Evolutionary conservation across 2,888 invertebrate species (phyloP), one percentile per base, ranked within the genome.

Genomic region (Diplazon laetatorius): DNA sequence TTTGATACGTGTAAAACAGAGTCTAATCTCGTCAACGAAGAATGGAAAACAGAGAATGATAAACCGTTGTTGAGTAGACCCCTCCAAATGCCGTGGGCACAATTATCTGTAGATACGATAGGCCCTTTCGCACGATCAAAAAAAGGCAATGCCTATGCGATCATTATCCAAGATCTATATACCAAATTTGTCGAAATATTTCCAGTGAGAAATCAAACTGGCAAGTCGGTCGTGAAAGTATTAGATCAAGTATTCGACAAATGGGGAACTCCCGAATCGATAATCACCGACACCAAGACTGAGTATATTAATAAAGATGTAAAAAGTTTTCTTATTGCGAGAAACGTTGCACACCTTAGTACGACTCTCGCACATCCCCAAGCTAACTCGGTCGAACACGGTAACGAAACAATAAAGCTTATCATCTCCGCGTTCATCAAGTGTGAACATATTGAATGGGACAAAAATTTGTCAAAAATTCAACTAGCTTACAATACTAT

Each of bases 401-500:
- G 25, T 0, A 78, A 78, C 22, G 35, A 63, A 12, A 70, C 73
- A n/a, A 22, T 63, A 12, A 63, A 63, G 2, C 71, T 72, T 1
- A 77, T 68, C 62, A 63, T 77, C 6, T 48, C 63, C 6, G 76
- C 75, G 16, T 81, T 76, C 30, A 46, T 77, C 8, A 62, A 65
- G 18, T 30, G 74, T 10, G 57, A 68, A 20, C 75, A 77, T 37
- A 68, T 69, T 14, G 75, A 79, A 46, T 81, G 79, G 77, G 79
- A 79, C 37, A 44, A 52, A 6, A 39, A 78, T 25, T 35, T 81
- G 39, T 65, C 77, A 39, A 79, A 81, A 42, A 20, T 81, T 4
- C 72, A 79, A 20, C 55, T 79, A 9, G 79, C 79, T 0, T 81
- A 76, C 16, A 77, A 77, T 52, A 79, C 81, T 3, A 72, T 74